Evolutionary conservation across 2,888 invertebrate species (phyloP).

Genomic region (Drosophila antonietae): DNA sequence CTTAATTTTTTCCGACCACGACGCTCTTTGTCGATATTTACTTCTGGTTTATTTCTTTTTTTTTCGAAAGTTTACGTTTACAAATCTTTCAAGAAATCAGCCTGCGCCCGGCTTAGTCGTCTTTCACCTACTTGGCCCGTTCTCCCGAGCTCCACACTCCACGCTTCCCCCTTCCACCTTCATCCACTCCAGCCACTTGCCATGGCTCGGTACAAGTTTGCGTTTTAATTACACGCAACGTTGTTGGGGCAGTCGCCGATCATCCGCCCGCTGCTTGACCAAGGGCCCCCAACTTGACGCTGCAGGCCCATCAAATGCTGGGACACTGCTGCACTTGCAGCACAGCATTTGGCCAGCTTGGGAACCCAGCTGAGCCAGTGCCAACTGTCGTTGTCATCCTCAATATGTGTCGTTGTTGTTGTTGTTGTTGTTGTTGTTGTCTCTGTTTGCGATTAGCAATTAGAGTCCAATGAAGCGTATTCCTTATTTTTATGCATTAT

Average conservation of each 20-base stretch:
- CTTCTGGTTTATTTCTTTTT: constrained; percentile 71
- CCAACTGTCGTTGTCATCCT: constrained; percentile 66
- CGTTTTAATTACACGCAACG: constrained; percentile 79
- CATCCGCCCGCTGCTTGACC: constrained; percentile 41
- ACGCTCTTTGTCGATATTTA: constrained; percentile 73
- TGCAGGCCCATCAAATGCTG: constrained; percentile 49
- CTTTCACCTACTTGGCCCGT: constrained; percentile 64
- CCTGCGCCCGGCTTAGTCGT: constrained; percentile 55
- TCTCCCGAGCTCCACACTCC: constrained; percentile 19
- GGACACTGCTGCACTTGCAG: constrained; percentile 57
- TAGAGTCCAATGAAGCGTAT: constrained; percentile 80
- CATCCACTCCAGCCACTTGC: too few relatives aligned
- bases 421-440: constrained; percentile 28
- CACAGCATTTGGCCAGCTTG: constrained; percentile 34
- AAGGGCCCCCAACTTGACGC: constrained; percentile 35
- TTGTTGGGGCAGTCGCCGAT: constrained; percentile 55
- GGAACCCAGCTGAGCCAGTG: constrained; percentile 35
- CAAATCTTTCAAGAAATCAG: constrained; percentile 79
- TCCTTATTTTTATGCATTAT: constrained; percentile 79
- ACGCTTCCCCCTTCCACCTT: not conserved
- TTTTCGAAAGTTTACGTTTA: constrained; percentile 77
- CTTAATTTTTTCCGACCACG: constrained; percentile 69
- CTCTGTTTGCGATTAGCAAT: constrained; percentile 73
- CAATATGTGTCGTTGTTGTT: constrained; percentile 24
- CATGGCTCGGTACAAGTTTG: constrained; percentile 59